A percentile compares a stretch with the other conserved stretches of the same genome.
Evolutionary conservation across 2,888 invertebrate genomes (phyloP).

Genomic region (Yponomeuta cagnagella): DNA sequence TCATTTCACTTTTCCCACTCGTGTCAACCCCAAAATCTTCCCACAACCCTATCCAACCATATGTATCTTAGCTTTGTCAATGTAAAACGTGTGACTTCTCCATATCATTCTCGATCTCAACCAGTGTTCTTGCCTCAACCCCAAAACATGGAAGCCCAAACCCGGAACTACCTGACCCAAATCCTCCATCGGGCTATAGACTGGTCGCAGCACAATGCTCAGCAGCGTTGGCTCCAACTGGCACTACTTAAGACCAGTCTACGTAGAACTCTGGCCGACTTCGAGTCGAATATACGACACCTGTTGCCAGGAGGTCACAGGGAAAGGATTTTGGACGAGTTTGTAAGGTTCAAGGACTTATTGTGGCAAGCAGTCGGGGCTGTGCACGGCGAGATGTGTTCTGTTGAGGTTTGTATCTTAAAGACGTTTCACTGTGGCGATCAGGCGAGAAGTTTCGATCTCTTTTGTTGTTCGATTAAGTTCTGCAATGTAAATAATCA

Average conservation of each 20-base stretch:
- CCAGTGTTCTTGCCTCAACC: too few relatives aligned
- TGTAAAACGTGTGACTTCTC: too few relatives aligned
- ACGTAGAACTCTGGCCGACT: conserved; percentile 36
- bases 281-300: conserved; percentile 38
- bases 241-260: conserved; percentile 45
- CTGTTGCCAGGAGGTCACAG: conserved; percentile 32
- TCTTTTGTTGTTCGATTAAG: too few relatives aligned
- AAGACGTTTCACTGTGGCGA: neutral
- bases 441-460: too few relatives aligned
- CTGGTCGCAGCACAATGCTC: conserved; percentile 30
- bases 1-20: too few relatives aligned
- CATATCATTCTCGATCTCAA: too few relatives aligned
- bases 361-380: conserved; percentile 56
- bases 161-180: conserved; percentile 30
- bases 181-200: conserved; percentile 33
- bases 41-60: too few relatives aligned
- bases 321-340: conserved; percentile 36
- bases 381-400: conserved; percentile 43
- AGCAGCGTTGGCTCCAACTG: conserved; percentile 53
- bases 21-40: too few relatives aligned
- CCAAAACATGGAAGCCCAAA: conserved; percentile 29
- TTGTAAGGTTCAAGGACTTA: conserved; percentile 42
- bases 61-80: too few relatives aligned
- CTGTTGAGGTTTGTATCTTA: conserved; percentile 14
- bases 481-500: too few relatives aligned